A percentile compares a stretch with the other conserved stretches of the same genome.
Conservation (phyloP, 2,113 vertebrate genomes). For the Antechinus stuartii region DNA sequence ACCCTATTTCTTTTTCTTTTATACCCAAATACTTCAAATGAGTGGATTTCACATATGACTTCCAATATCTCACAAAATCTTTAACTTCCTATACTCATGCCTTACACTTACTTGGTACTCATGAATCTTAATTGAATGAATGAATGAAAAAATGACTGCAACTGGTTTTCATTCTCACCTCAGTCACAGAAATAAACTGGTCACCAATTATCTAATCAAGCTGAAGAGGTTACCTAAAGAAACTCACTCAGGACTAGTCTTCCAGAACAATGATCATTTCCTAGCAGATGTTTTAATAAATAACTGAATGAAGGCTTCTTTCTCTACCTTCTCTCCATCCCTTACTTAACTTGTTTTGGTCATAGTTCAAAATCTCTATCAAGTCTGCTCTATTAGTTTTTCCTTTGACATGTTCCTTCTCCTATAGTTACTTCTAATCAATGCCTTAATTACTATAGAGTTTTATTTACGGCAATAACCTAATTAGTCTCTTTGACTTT, state of each 20-base stretch:
- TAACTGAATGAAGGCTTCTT: neutral
- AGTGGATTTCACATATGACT: neutral
- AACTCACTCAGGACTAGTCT: neutral
- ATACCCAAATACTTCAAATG: neutral
- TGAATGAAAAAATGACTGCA: neutral
- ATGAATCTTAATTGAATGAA: neutral
- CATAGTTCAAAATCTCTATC: neutral
- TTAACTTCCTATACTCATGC: neutral
- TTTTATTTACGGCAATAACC: neutral
- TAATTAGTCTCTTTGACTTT: neutral
- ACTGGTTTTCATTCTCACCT: neutral
- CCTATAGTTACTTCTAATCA: neutral
- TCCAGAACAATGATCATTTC: neutral
- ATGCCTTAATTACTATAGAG: neutral
- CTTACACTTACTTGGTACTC: neutral
- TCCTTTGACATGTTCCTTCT: neutral
- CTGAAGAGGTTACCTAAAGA: neutral
- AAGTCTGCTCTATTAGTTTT: neutral
- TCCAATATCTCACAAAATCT: neutral
- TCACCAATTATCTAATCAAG: neutral
- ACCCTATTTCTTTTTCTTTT: neutral
- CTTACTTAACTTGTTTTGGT: neutral
- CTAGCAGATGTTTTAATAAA: neutral
- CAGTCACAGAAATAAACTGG: neutral
- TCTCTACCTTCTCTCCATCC: neutral